Conservation (phyloP, 2,797 vertebrate species). For the Tangara arthus region DNA sequence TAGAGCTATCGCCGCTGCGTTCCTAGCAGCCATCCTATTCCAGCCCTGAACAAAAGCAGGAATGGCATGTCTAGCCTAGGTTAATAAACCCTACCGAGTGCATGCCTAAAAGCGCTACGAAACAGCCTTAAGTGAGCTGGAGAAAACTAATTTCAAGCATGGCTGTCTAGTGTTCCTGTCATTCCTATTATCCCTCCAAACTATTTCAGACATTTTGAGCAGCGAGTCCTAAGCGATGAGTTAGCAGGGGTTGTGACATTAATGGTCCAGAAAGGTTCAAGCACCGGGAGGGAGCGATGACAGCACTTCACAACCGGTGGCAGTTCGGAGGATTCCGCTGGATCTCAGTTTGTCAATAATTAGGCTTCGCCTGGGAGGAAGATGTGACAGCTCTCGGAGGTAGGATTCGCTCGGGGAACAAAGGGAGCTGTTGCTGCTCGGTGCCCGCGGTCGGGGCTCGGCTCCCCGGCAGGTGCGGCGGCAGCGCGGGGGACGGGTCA, state of each 20-base stretch:
- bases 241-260: slow-evolving; percentile 75
- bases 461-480: slow-evolving; percentile 30
- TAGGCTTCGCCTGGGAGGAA: slow-evolving; percentile 71
- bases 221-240: slow-evolving; percentile 69
- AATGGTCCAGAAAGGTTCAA: slow-evolving; percentile 71
- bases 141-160: slow-evolving; percentile 78
- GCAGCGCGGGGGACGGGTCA: not conserved
- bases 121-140: slow-evolving; percentile 66
- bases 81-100: slow-evolving; percentile 55
- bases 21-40: slow-evolving; percentile 68
- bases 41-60: slow-evolving; percentile 69
- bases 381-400: slow-evolving; percentile 80
- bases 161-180: slow-evolving; percentile 79
- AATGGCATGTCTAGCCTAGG: slow-evolving; percentile 63
- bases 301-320: slow-evolving; percentile 66
- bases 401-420: slow-evolving; percentile 79
- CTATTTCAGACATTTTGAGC: slow-evolving; percentile 83
- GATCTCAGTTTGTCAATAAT: slow-evolving; percentile 69
- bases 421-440: slow-evolving; percentile 74
- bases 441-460: not conserved
- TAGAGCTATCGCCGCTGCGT: slow-evolving; percentile 66
- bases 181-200: slow-evolving; percentile 78
- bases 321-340: slow-evolving; percentile 69
- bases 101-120: slow-evolving; percentile 56
- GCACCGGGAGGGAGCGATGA: slow-evolving; percentile 68